phyloP scores from a whole-genome alignment of 2,888 invertebrate species.

The Nomada ruficornis region DNA sequence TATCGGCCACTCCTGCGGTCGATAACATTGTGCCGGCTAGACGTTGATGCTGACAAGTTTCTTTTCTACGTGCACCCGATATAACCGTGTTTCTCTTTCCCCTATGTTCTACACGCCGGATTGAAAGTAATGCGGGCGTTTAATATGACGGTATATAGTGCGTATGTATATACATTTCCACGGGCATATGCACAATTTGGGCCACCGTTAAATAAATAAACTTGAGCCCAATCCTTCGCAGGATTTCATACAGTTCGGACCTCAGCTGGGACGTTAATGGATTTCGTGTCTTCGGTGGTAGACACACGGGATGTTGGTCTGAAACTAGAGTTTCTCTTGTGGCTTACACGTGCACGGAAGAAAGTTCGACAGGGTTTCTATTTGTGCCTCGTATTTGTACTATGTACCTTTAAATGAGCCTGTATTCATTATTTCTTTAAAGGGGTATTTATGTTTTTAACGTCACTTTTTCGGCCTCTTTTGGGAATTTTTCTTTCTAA shows the following conservation, averaged over 20 bases:
- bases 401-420: no score
- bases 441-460: no score
- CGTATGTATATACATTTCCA: conserved; percentile 57
- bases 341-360: background rate
- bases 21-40: conserved; percentile 59
- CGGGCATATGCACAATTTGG: conserved; percentile 8
- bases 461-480: no score
- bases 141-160: conserved; percentile 49
- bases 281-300: conserved; percentile 13
- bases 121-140: conserved; percentile 58
- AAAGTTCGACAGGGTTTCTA: no score
- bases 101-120: background rate
- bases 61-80: conserved; percentile 31
- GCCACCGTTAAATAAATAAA: conserved; percentile 54
- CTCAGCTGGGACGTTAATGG: conserved; percentile 46
- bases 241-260: background rate
- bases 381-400: no score
- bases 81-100: conserved; percentile 13
- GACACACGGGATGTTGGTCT: background rate
- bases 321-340: background rate
- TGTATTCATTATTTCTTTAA: no score
- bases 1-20: conserved; percentile 56
- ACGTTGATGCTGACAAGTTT: conserved; percentile 62
- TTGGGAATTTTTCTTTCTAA: no score
- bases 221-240: background rate